A percentile compares a stretch with the other conserved stretches of the same genome.
phyloP scores from a whole-genome alignment of 2,113 vertebrate species.

The Hymenochirus boettgeri region DNA sequence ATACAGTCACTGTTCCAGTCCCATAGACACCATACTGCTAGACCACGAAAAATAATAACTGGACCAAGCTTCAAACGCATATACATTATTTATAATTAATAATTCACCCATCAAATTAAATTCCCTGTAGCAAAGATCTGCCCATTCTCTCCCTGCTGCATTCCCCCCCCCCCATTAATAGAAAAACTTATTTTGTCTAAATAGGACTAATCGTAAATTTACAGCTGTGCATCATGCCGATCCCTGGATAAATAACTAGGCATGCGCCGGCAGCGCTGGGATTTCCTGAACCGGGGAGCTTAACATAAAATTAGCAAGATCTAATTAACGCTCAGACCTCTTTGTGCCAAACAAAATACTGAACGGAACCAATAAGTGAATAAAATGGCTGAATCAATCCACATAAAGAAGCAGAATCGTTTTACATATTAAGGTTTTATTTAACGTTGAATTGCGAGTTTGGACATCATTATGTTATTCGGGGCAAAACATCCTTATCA shows the following conservation, averaged over 20 bases:
- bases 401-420: too few relatives aligned
- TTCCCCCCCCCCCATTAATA: constrained; percentile 36
- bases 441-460: too few relatives aligned
- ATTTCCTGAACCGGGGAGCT: constrained; percentile 40
- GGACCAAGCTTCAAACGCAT: too few relatives aligned
- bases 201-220: constrained; percentile 37
- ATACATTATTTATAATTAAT: too few relatives aligned
- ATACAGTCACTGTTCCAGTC: too few relatives aligned
- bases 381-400: constrained; percentile 11
- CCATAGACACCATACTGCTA: too few relatives aligned
- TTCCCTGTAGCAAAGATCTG: too few relatives aligned
- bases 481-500: neutral
- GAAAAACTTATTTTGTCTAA: constrained; percentile 44
- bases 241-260: constrained; percentile 41
- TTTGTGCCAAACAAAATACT: constrained; percentile 35
- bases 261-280: constrained; percentile 32
- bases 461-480: constrained; percentile 11
- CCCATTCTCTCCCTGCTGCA: too few relatives aligned
- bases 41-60: too few relatives aligned
- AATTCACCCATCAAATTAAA: too few relatives aligned
- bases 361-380: constrained; percentile 31
- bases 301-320: constrained; percentile 43
- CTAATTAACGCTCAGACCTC: constrained; percentile 30
- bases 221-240: constrained; percentile 38
- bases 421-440: too few relatives aligned